Base-by-base conservation (phyloP, 2,888 invertebrate genomes). In the Arrhopalites spinosus region DNA sequence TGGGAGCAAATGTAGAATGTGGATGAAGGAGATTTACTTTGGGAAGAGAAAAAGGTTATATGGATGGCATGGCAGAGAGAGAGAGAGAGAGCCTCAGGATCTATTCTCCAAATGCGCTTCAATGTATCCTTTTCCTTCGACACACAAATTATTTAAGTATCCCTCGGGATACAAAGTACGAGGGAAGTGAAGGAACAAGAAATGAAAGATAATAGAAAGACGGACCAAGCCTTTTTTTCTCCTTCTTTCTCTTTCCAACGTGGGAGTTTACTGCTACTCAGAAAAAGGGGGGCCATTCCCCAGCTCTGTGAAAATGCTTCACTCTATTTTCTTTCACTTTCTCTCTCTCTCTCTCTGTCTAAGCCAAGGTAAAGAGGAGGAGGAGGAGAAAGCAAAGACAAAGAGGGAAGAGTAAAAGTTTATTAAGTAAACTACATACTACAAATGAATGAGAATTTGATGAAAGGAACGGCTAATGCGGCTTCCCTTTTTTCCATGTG, bases 101-200 rank as follows among this genome's bases (percentile, higher is more conserved):
- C 56, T 30, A 70, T 70, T 70, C 30, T 13, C 53, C 20, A 70
- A 70, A 70, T 53, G 53, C 56, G 50, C 29, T n/a, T 36, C 56
- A 70, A 70, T 70, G 70, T 70, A 70, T 70, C 56, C 70, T 56
- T 70, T 70, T 70, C 69, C 50, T 69, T 69, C 69, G 69, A 69
- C 69, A 69, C 70, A 70, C 79, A 81, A 81, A 81, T 81, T 81
- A 79, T 81, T 81, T 81, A 81, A 78, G 78, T 77, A 78, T 81
- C 79, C 77, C 78, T 27, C 64, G 78, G 79, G 79, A 80, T 36
- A 11, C 59, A 59, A 59, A 23, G 5, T 25, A 59, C 25, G 25
- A 59, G 25, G 45, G 15, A 67, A 20, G 45, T 17, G 36, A 36
- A 36, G 13, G 36, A 20, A 20, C 15, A 5, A 66, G 11, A 47